These are phyloP conservation scores for Bradypodion pumilum DNA, from an alignment of 2,797 vertebrate genomes.

Conservation along the genomic window DNA sequence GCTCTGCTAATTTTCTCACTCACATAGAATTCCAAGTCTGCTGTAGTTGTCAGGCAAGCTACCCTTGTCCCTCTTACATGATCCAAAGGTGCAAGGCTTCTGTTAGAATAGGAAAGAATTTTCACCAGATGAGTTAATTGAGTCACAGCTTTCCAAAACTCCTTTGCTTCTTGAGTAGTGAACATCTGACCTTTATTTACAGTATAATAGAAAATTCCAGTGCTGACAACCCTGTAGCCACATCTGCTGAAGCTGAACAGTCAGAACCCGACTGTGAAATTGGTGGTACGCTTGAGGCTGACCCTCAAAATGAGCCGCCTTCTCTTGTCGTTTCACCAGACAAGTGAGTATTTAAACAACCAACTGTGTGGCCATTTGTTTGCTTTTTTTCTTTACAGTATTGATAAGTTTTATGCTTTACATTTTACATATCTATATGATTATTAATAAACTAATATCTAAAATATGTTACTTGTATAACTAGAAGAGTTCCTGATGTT, in stretches of 20 bases:
- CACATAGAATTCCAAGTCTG: neutral
- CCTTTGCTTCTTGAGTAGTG: neutral
- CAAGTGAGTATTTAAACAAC: slow-evolving; percentile 82
- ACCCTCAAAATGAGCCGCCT: slow-evolving; percentile 82
- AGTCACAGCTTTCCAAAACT: neutral
- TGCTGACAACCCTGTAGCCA: slow-evolving; percentile 79
- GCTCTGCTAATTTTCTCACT: neutral
- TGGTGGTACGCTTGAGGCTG: slow-evolving; percentile 79
- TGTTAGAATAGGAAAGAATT: neutral
- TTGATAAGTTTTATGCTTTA: slow-evolving; percentile 37
- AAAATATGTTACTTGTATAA: neutral
- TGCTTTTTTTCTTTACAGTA: slow-evolving; percentile 65
- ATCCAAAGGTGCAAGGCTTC: neutral
- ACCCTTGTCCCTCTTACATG: neutral
- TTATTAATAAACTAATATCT: neutral
- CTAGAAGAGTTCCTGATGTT: neutral
- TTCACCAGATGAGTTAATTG: neutral
- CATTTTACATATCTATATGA: slow-evolving; percentile 35
- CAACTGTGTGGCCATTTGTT: slow-evolving; percentile 66
- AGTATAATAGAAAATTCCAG: slow-evolving; percentile 88
- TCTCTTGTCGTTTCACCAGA: slow-evolving; percentile 83
- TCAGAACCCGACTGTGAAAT: slow-evolving; percentile 80
- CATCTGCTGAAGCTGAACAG: slow-evolving; percentile 87
- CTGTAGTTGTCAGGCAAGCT: neutral
- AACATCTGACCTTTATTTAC: slow-evolving; percentile 74